These are phyloP conservation scores for Caenorhabditis wallacei DNA, from an alignment of 2,888 invertebrate species.

Conservation along the genomic window DNA sequence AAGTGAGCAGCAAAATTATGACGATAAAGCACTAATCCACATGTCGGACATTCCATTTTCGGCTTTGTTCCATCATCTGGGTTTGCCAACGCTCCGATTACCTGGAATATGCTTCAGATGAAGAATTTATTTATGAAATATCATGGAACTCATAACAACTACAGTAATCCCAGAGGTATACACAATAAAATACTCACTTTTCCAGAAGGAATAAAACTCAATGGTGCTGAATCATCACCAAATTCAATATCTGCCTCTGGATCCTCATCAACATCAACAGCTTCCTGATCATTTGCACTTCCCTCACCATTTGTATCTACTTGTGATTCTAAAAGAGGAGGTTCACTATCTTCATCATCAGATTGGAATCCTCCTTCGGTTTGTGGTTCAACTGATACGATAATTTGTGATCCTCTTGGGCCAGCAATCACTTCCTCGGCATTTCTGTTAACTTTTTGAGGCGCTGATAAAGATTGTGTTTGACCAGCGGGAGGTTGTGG, in stretches of 20 bases:
- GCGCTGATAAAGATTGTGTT: neutral
- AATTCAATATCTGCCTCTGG: slow-evolving; percentile 51
- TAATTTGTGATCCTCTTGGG: slow-evolving; percentile 54
- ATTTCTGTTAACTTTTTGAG: slow-evolving; percentile 16
- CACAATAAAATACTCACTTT: slow-evolving; percentile 24
- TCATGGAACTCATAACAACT: too few relatives aligned
- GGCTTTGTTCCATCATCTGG: slow-evolving; percentile 73
- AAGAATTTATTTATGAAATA: too few relatives aligned
- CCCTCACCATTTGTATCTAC: slow-evolving; percentile 29
- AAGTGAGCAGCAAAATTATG: slow-evolving; percentile 82
- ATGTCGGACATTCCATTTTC: slow-evolving; percentile 82
- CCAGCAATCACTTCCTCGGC: slow-evolving; percentile 58
- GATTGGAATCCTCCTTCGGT: slow-evolving; percentile 18
- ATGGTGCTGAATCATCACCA: slow-evolving; percentile 30
- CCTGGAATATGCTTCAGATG: too few relatives aligned
- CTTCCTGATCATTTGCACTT: slow-evolving; percentile 9
- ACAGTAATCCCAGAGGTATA: too few relatives aligned
- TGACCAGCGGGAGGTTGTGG: neutral
- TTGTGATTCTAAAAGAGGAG: slow-evolving; percentile 37
- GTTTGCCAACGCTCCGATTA: slow-evolving; percentile 71
- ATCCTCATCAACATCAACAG: slow-evolving; percentile 18
- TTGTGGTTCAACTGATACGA: slow-evolving; percentile 61
- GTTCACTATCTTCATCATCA: slow-evolving; percentile 34
- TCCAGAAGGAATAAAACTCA: slow-evolving; percentile 44
- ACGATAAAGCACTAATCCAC: slow-evolving; percentile 79